Evolutionary conservation across 2,797 vertebrate species (phyloP), one percentile per base, ranked within the genome.

Genomic region (Numenius phaeopus): DNA sequence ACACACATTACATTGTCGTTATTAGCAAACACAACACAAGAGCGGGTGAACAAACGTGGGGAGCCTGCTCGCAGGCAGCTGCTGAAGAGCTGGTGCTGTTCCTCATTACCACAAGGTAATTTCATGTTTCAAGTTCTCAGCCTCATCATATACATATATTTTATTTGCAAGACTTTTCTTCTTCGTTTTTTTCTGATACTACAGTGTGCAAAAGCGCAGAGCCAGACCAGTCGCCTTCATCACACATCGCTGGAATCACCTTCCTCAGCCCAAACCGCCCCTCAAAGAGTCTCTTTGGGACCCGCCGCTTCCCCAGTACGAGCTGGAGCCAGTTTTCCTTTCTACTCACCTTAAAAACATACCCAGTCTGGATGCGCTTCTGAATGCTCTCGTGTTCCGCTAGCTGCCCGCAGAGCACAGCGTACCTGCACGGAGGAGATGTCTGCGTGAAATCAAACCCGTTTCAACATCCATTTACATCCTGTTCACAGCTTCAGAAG

Each of bases 301-400:
- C 8, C 47, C 27, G 4, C 1, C 3, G 2, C 44, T 59, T 40
- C 57, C 54, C 52, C 20, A 6, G 0, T 4, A 12, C 52, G 21
- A 55, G 50, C 54, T 46, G 65, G 18, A 91, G 62, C 3, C 13
- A 3, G 3, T 29, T 57, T 66, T 46, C 77, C 59, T 14, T 37
- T 57, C 34, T 78, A 85, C 98, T 98, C 95, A 98, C 98, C 98
- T 98, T 99, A 59, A 99, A 98, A 37, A 96, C 49, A 52, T 97
- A 98, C 1, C 98, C 98, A 9, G 94, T 97, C 81, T 98, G 98
- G 91, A 99, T 98, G 40, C 98, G 98, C 78, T 95, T 98, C 93
- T 98, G 97, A 85, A 98, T 98, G 59, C 97, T 97, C 96, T 98
- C 98, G 3, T 98, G 97, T 39, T 99, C 98, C 0, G 98, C 89